Base-by-base conservation (phyloP, 1,140 invertebrate genomes). In the Anadara kagoshimensis region DNA sequence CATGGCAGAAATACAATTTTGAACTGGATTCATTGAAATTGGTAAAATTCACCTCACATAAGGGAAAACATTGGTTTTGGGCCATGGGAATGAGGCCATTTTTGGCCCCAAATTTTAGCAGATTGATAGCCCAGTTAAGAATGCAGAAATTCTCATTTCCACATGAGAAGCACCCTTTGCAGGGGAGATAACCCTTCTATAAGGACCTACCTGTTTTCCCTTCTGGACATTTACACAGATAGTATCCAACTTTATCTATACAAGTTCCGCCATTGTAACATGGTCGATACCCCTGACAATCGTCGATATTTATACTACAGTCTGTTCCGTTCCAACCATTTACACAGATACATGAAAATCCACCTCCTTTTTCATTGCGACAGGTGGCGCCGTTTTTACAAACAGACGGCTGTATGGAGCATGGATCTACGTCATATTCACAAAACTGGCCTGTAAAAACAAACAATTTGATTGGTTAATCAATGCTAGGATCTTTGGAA, bases 191-290 rank as follows among this genome's bases (percentile, higher is more conserved):
- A 36, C 29, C 7, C 29, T 36, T 36, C 7, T 36, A 36, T 3
- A 36, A 36, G 29, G 29, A 51, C 65, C 91, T 89, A 94, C 95
- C 95, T 76, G 96, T 98, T 90, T 98, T 99, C 53, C 97, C 97
- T 4, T 94, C 93, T 11, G 96, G 96, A 90, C 98, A 99, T 75
- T 95, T 93, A 88, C 98, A 99, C 85, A 95, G 94, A 90, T 98
- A 99, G 90, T 97, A 99, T 67, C 95, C 97, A 43, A 98, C 96
- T 22, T 95, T 91, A 84, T 99, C 97, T 78, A 97, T 95, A 88
- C 98, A 99, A 0, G 97, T 99, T 41, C 97, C 97, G 0, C 96
- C 97, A 84, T 99, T 97, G 89, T 97, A 97, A 88, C 98, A 99
- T 0, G 96, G 85, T 10, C 75, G 64, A 3, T 2, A 7, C 0